phyloP scores from a whole-genome alignment of 2,888 invertebrate genomes.

The Orthosia incerta region DNA sequence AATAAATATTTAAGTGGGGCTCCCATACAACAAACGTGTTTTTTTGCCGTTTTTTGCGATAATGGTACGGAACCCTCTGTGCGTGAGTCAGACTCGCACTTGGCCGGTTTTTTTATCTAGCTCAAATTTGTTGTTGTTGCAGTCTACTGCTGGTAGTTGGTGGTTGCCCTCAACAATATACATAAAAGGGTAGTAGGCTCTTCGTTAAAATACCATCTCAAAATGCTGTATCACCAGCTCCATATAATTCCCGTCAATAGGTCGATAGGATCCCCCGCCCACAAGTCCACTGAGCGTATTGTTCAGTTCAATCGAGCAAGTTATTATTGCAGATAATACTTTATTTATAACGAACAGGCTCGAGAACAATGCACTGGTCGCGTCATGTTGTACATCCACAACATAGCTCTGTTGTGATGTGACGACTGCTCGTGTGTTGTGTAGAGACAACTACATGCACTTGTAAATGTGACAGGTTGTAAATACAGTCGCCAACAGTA shows the following conservation, averaged over 20 bases:
- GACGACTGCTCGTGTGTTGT: slow-evolving; percentile 33
- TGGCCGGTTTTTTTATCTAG: too few species aligned
- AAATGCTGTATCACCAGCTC: slow-evolving; percentile 59
- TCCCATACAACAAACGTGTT: too few species aligned
- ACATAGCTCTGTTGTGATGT: slow-evolving; percentile 32
- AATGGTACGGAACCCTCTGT: too few species aligned
- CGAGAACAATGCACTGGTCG: slow-evolving; percentile 73
- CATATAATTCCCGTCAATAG: slow-evolving; percentile 64
- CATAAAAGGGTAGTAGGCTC: too few species aligned
- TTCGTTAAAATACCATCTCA: too few species aligned
- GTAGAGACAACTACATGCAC: slow-evolving; percentile 25
- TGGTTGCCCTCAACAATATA: too few species aligned
- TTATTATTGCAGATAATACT: slow-evolving; percentile 88
- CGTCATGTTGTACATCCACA: slow-evolving; percentile 55
- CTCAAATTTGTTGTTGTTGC: too few species aligned
- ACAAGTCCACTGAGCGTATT: slow-evolving; percentile 82
- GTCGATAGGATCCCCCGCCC: slow-evolving; percentile 82
- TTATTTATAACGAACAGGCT: slow-evolving; percentile 81
- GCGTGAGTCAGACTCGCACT: too few species aligned
- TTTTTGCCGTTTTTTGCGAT: too few species aligned
- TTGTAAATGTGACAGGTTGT: slow-evolving; percentile 23
- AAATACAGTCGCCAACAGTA: slow-evolving; percentile 19
- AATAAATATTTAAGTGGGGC: too few species aligned
- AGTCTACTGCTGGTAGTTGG: neutral
- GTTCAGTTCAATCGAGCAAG: slow-evolving; percentile 84